Percentiles rank a stretch among this genome's conserved stretches.
Conservation (phyloP, 2,888 invertebrate genomes). For the Tetranychus truncatus region DNA sequence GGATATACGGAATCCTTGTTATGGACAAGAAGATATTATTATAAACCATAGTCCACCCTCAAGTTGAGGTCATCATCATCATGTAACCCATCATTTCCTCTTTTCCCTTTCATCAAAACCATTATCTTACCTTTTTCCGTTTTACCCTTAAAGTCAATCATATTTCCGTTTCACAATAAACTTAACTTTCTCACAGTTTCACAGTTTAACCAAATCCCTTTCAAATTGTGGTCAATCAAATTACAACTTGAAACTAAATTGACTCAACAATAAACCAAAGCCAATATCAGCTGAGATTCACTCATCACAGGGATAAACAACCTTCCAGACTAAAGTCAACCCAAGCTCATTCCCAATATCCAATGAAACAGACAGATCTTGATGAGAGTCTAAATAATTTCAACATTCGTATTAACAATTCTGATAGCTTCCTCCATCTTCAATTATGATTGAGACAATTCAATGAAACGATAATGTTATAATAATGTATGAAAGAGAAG, state of each 20-base stretch:
- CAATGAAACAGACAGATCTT: no score
- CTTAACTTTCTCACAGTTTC: not conserved
- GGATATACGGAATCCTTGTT: not conserved
- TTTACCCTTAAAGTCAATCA: not conserved
- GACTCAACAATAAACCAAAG: no score
- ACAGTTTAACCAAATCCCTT: not conserved
- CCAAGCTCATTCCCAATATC: no score
- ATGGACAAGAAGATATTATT: not conserved
- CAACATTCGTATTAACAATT: no score
- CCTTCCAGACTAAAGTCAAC: no score
- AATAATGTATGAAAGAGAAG: no score
- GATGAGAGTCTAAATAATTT: no score
- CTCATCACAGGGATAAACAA: no score
- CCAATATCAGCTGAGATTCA: no score
- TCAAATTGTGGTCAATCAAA: not conserved
- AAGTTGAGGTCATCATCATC: not conserved
- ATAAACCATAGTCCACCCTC: not conserved
- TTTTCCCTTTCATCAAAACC: not conserved
- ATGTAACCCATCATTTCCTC: conserved; percentile 1
- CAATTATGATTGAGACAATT: no score
- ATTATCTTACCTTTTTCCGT: not conserved
- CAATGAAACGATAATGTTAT: no score
- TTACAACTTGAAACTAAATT: not conserved
- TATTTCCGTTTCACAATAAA: not conserved
- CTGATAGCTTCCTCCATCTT: no score